Percentiles rank a stretch among this genome's conserved stretches.
Evolutionary conservation across 2,797 vertebrate genomes (phyloP).

Genomic region (Bradypodion pumilum): DNA sequence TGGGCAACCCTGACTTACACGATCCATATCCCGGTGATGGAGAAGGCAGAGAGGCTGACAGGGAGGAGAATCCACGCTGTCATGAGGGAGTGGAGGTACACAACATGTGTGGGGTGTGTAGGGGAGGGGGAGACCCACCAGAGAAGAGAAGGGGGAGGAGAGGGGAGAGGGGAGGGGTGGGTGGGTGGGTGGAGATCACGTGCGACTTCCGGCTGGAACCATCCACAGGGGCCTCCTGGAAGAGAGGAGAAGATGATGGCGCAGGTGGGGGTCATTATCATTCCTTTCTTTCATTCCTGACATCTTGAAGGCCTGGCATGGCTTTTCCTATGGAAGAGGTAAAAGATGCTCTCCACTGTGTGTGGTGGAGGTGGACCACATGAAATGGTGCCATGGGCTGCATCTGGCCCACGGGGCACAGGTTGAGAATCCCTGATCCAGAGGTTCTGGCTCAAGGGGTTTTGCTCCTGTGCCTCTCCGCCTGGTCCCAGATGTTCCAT

Average conservation of each 20-base stretch:
- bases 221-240: neutral
- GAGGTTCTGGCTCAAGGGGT: neutral
- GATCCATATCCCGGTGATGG: conserved; percentile 96
- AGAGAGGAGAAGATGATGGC: neutral
- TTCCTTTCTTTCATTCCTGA: too few species aligned
- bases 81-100: conserved; percentile 88
- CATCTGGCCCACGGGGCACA: too few species aligned
- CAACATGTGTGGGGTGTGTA: conserved; percentile 81
- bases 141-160: conserved; percentile 68
- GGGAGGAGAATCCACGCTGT: conserved; percentile 96
- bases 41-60: conserved; percentile 92
- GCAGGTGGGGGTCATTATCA: too few species aligned
- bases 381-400: too few species aligned
- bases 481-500: too few species aligned
- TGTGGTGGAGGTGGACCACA: too few species aligned
- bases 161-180: conserved; percentile 63
- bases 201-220: conserved; percentile 8
- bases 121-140: conserved; percentile 72
- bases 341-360: too few species aligned
- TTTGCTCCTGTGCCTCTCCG: neutral
- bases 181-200: neutral
- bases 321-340: neutral
- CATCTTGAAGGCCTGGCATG: too few species aligned
- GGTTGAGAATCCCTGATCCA: too few species aligned
- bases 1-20: too few species aligned